Conservation (phyloP, 2,888 invertebrate species). For the Arrhopalites spinosus region DNA sequence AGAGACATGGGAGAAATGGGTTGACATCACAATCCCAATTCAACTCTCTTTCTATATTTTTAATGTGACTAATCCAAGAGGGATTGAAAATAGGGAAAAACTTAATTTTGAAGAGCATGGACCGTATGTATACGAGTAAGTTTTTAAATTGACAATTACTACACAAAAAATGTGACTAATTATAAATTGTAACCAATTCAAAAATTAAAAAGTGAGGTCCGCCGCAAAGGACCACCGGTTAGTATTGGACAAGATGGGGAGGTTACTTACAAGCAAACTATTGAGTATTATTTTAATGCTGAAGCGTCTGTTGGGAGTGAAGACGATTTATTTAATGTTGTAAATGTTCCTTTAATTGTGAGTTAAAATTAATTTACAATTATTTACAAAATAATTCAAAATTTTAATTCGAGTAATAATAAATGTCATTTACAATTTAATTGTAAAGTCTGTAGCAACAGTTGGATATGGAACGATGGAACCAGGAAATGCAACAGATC, state of each 20-base stretch:
- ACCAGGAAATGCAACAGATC: too few species aligned
- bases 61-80: constrained; percentile 24
- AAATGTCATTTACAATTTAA: background rate
- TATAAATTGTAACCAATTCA: too few species aligned
- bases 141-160: background rate
- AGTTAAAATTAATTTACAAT: constrained; percentile 12
- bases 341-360: constrained; percentile 43
- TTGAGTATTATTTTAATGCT: constrained; percentile 29
- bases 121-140: constrained; percentile 44
- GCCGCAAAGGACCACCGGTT: background rate
- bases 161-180: background rate
- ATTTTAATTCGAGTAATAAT: background rate
- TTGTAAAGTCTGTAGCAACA: constrained; percentile 23
- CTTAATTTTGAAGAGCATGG: constrained; percentile 35
- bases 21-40: background rate
- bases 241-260: background rate
- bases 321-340: constrained; percentile 32
- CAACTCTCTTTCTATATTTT: constrained; percentile 30
- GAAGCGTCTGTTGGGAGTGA: constrained; percentile 21
- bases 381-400: background rate
- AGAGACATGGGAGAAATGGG: constrained; percentile 44
- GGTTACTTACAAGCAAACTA: constrained; percentile 33
- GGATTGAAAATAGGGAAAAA: constrained; percentile 14
- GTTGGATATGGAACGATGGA: too few species aligned
- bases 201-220: constrained; percentile 2